A percentile compares a stretch with the other conserved stretches of the same genome.
phyloP scores from a whole-genome alignment of 2,888 invertebrate species.

The Xiphydria camelus region DNA sequence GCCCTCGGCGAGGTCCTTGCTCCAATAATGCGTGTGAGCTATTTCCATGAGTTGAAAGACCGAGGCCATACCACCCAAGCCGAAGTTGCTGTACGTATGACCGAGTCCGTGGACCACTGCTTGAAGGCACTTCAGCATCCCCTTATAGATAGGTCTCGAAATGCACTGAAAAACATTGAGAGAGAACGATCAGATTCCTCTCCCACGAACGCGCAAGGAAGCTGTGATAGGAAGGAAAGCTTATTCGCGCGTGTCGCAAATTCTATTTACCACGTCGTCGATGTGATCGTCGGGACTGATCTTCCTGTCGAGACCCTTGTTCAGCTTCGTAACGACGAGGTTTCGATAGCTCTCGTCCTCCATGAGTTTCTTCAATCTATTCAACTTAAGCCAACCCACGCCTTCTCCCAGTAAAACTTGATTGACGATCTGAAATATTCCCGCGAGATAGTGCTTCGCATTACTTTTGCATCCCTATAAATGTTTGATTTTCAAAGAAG shows the following conservation, averaged over 20 bases:
- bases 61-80: slow-evolving; percentile 96
- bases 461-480: not conserved
- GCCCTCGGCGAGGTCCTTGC: slow-evolving; percentile 74
- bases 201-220: not conserved
- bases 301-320: slow-evolving; percentile 89
- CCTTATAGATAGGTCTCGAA: slow-evolving; percentile 91
- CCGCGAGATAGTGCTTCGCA: not conserved
- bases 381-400: slow-evolving; percentile 94
- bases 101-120: slow-evolving; percentile 90
- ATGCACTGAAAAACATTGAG: slow-evolving; percentile 72
- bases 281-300: slow-evolving; percentile 95
- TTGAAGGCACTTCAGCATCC: slow-evolving; percentile 90
- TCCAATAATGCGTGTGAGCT: slow-evolving; percentile 98
- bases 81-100: slow-evolving; percentile 88
- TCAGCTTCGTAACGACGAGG: slow-evolving; percentile 92
- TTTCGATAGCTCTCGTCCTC: slow-evolving; percentile 98
- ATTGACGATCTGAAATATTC: slow-evolving; percentile 69
- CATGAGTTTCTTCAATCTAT: slow-evolving; percentile 92
- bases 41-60: slow-evolving; percentile 97
- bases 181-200: slow-evolving; percentile 9
- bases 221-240: not conserved
- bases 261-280: slow-evolving; percentile 87
- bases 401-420: slow-evolving; percentile 90
- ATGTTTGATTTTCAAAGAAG: not conserved
- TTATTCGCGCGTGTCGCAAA: not conserved